Conservation (phyloP, 2,797 vertebrate genomes). For the Sternarchorhynchus goeldii region DNA sequence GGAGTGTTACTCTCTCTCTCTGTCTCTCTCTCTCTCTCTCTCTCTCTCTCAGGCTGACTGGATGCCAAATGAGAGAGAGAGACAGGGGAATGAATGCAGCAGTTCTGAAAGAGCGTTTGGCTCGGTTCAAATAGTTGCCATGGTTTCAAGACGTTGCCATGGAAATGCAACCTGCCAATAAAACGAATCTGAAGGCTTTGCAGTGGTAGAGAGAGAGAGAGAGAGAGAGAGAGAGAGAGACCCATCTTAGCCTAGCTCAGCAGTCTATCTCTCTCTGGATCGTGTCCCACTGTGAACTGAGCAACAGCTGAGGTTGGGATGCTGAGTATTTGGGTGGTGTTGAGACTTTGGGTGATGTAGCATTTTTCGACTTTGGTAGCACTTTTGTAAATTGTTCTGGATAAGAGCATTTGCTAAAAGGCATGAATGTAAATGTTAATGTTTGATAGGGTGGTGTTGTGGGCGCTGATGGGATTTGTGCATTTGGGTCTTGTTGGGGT, state of each 20-base stretch:
- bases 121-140: constrained; percentile 78
- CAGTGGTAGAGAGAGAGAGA: constrained; percentile 71
- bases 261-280: constrained; percentile 9
- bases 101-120: constrained; percentile 72
- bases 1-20: constrained; percentile 18
- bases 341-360: background rate
- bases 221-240: constrained; percentile 49
- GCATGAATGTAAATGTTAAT: background rate
- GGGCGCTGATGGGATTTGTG: too few relatives aligned
- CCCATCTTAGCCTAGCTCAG: constrained; percentile 22
- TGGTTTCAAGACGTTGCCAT: constrained; percentile 82
- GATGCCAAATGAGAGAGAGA: constrained; percentile 48
- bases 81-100: constrained; percentile 66
- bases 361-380: too few relatives aligned
- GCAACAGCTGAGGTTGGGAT: background rate
- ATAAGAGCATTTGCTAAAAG: too few relatives aligned
- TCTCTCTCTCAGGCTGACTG: constrained; percentile 25
- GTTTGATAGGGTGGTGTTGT: background rate
- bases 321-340: background rate
- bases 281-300: constrained; percentile 35
- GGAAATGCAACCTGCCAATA: constrained; percentile 82
- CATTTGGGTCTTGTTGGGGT: too few relatives aligned
- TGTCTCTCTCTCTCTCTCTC: constrained; percentile 17
- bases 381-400: too few relatives aligned
- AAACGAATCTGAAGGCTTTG: constrained; percentile 77